phyloP scores from a whole-genome alignment of 2,888 invertebrate genomes.

The Caenorhabditis sp. region DNA sequence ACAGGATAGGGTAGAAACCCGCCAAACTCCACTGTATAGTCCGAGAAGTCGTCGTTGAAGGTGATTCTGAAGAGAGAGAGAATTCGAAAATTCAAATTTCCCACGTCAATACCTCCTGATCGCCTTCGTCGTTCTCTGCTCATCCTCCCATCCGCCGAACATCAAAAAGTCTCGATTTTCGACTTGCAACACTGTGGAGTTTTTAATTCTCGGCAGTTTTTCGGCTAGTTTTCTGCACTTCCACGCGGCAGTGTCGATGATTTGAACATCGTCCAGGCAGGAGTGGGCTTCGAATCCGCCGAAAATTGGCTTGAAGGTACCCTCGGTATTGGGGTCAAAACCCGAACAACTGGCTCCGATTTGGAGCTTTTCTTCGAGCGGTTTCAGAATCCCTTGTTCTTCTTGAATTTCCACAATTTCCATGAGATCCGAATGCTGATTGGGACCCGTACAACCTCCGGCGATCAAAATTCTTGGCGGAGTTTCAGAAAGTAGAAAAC shows the following conservation, averaged over 20 bases:
- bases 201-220: constrained; percentile 63
- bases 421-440: constrained; percentile 42
- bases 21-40: constrained; percentile 38
- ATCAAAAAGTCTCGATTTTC: constrained; percentile 62
- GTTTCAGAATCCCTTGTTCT: neutral
- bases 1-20: constrained; percentile 67
- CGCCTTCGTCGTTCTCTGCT: constrained; percentile 70
- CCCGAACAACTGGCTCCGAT: constrained; percentile 55
- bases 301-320: constrained; percentile 52
- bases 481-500: constrained; percentile 29
- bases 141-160: constrained; percentile 81
- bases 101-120: constrained; percentile 55
- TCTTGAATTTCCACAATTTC: constrained; percentile 22
- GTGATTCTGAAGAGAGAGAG: constrained; percentile 49
- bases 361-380: neutral
- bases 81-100: too few relatives aligned
- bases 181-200: constrained; percentile 49
- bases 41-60: constrained; percentile 51
- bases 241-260: constrained; percentile 14
- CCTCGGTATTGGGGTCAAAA: constrained; percentile 29
- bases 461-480: constrained; percentile 32
- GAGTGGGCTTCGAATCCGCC: constrained; percentile 65
- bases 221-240: constrained; percentile 17
- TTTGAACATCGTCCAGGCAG: constrained; percentile 60
- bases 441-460: constrained; percentile 55